Percentiles rank a stretch among this genome's conserved stretches.
Evolutionary conservation across 2,113 vertebrate genomes (phyloP).

Genomic region (Heptranchias perlo): DNA sequence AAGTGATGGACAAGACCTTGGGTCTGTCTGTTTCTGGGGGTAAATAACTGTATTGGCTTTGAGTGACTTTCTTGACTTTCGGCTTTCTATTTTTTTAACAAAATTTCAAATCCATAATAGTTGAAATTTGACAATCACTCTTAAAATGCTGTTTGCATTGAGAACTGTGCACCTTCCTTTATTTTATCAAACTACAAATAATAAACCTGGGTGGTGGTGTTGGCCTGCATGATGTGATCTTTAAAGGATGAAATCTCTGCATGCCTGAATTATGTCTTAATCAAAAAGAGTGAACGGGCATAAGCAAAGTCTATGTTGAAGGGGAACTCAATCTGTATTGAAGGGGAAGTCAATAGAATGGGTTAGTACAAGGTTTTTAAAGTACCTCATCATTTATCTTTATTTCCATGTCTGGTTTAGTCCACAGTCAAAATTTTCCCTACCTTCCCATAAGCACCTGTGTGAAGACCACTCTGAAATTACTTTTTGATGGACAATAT

Average conservation of each 20-base stretch:
- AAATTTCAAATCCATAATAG: conserved; percentile 59
- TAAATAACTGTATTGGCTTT: conserved; percentile 79
- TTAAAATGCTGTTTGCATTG: conserved; percentile 60
- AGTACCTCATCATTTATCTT: not conserved
- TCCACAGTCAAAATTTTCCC: not conserved
- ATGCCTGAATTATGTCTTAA: conserved; percentile 22
- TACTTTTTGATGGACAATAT: not conserved
- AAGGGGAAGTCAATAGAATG: not conserved
- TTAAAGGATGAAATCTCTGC: conserved; percentile 13
- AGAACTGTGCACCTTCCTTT: not conserved
- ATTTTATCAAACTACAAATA: not conserved
- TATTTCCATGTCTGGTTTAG: not conserved
- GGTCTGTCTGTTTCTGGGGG: conserved; percentile 75
- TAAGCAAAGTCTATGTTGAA: conserved; percentile 21
- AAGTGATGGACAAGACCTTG: conserved; percentile 70
- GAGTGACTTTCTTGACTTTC: conserved; percentile 76
- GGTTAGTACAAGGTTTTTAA: not conserved
- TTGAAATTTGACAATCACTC: conserved; percentile 66
- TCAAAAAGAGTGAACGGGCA: not conserved
- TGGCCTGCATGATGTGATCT: conserved; percentile 25
- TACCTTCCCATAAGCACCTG: not conserved
- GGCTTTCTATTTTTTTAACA: conserved; percentile 79
- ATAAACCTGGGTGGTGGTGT: conserved; percentile 13
- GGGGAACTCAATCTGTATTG: not conserved
- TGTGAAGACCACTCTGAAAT: not conserved